Evolutionary conservation across 2,113 vertebrate genomes (phyloP).

Genomic region (Holacanthus passer): DNA sequence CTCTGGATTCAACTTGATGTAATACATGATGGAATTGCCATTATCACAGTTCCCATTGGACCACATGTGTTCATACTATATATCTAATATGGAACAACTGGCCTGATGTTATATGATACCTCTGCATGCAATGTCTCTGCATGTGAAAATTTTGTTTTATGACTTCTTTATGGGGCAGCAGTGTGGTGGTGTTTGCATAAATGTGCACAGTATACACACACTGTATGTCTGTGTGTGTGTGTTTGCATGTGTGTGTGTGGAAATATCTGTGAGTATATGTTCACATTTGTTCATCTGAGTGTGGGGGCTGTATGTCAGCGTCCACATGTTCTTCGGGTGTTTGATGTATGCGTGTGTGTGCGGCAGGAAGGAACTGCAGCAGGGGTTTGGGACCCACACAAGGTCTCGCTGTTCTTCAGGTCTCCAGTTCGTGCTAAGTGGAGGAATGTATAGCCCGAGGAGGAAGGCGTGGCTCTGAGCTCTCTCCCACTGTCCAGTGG

Average conservation of each 20-base stretch:
- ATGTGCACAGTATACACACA: slow-evolving; percentile 1
- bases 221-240: not conserved
- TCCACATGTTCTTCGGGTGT: slow-evolving; percentile 32
- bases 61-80: slow-evolving; percentile 28
- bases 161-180: not conserved
- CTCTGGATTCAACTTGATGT: not conserved
- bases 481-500: slow-evolving; percentile 65
- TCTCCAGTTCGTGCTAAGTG: slow-evolving; percentile 46
- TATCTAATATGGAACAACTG: slow-evolving; percentile 32
- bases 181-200: not conserved
- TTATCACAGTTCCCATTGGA: not conserved
- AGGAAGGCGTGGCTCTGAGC: slow-evolving; percentile 51
- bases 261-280: slow-evolving; percentile 14
- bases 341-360: slow-evolving; percentile 24
- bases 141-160: slow-evolving; percentile 33
- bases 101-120: slow-evolving; percentile 43
- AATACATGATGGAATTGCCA: slow-evolving; percentile 21
- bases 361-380: slow-evolving; percentile 65
- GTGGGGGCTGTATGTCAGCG: slow-evolving; percentile 26
- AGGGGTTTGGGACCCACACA: slow-evolving; percentile 51
- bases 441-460: slow-evolving; percentile 78
- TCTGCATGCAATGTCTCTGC: slow-evolving; percentile 12
- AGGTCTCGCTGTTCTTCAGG: slow-evolving; percentile 33
- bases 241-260: not conserved
- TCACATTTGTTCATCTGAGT: slow-evolving; percentile 31